Evolutionary conservation across 2,888 invertebrate species (phyloP).

Genomic region (Pardosa pseudoannulata): DNA sequence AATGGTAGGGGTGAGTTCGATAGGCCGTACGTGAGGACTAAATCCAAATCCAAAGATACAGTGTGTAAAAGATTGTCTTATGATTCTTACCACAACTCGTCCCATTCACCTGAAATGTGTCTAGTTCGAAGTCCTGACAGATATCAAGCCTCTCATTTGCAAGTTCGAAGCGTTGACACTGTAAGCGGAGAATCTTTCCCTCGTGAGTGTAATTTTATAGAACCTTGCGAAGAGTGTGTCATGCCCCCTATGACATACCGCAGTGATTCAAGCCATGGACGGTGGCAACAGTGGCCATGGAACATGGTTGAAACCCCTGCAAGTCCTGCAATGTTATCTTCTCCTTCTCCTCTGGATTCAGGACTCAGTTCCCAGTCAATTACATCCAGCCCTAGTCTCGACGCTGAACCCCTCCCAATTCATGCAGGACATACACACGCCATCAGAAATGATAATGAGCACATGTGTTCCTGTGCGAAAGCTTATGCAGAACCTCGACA

Average conservation of each 20-base stretch:
- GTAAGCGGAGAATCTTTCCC: neutral
- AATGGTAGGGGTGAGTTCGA: neutral
- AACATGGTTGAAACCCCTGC: neutral
- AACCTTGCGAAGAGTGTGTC: neutral
- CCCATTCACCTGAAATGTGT: neutral
- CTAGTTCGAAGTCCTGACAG: neutral
- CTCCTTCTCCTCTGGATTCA: conserved; percentile 68
- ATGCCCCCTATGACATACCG: conserved; percentile 15
- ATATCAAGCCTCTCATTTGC: neutral
- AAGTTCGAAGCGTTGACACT: neutral
- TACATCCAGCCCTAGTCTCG: conserved; percentile 71
- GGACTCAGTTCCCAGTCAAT: conserved; percentile 71
- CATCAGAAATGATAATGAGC: neutral
- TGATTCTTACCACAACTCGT: neutral
- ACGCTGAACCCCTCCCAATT: conserved; percentile 29
- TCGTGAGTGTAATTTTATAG: conserved; percentile 10
- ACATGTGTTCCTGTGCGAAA: conserved; percentile 24
- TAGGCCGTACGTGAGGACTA: neutral
- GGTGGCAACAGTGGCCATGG: conserved; percentile 51
- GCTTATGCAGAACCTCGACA: neutral
- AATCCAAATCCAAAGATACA: neutral
- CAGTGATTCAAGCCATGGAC: conserved; percentile 25
- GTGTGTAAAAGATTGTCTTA: conserved; percentile 27
- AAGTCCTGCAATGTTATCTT: conserved; percentile 30
- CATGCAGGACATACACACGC: neutral